These are phyloP conservation scores for Cheilosia vulpina DNA, from an alignment of 2,888 invertebrate species.

Conservation along the genomic window DNA sequence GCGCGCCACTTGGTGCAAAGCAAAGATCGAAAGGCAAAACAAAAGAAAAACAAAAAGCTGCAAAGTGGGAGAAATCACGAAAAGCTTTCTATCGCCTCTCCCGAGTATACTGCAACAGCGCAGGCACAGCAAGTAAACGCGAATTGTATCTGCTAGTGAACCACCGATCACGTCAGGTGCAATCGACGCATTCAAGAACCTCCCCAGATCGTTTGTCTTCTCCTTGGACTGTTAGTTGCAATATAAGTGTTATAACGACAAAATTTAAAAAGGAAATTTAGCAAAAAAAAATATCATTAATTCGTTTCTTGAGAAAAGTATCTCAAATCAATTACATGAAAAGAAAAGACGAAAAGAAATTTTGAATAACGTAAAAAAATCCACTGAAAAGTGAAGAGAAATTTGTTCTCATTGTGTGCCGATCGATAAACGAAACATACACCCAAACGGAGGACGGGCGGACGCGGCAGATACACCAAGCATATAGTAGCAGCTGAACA, in stretches of 20 bases:
- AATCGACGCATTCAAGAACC: slow-evolving; percentile 72
- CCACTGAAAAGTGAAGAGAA: slow-evolving; percentile 76
- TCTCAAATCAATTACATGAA: slow-evolving; percentile 54
- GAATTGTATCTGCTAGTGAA: slow-evolving; percentile 58
- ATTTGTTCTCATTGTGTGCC: slow-evolving; percentile 78
- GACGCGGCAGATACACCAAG: slow-evolving; percentile 46
- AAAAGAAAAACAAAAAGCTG: slow-evolving; percentile 53
- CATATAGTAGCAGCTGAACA: slow-evolving; percentile 76
- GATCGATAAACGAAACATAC: slow-evolving; percentile 61
- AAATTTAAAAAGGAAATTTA: not conserved
- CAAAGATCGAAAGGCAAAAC: slow-evolving; percentile 19
- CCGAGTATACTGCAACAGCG: slow-evolving; percentile 37
- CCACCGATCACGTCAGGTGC: slow-evolving; percentile 71
- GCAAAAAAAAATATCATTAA: not conserved
- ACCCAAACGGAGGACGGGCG: slow-evolving; percentile 42
- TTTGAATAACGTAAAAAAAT: slow-evolving; percentile 47
- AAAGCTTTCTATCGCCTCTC: slow-evolving; percentile 72
- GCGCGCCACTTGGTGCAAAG: slow-evolving; percentile 8
- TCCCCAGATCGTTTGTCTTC: slow-evolving; percentile 27
- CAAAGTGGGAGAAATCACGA: slow-evolving; percentile 65
- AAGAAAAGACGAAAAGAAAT: slow-evolving; percentile 56
- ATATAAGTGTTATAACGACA: not conserved
- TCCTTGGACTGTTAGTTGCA: not conserved
- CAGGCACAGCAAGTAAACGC: slow-evolving; percentile 53
- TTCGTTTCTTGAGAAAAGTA: slow-evolving; percentile 13